Base-by-base conservation (phyloP, 1,140 invertebrate species). In the Atopsyche davidsoni region DNA sequence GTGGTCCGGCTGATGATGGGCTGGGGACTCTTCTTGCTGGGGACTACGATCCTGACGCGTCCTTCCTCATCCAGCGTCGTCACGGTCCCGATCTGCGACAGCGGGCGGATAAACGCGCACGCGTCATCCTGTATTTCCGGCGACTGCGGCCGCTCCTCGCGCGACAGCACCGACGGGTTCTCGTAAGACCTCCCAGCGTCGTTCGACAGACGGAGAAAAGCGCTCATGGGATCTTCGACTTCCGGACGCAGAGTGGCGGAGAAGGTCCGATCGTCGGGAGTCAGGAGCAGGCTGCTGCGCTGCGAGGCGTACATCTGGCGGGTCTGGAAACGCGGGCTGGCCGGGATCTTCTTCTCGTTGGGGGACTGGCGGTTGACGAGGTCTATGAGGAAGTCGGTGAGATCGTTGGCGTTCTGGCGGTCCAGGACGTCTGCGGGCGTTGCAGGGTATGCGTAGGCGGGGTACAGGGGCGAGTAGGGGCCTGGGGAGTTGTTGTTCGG, bases 1-100 rank as follows among this genome's bases (percentile, higher is more conserved):
- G 88, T 89, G 4, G 85, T 85, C 34, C 89, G 75, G 1, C 85
- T 87, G 23, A 49, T 49, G 39, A 90, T 89, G 11, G 83, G 76
- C 2, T 75, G 74, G 0, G 65, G 61, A n/a, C 65, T 54, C 45
- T 59, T 60, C 19, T 68, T 67, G 4, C 79, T 72, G 0, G 78
- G 76, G 2, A 78, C 76, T 11, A 79, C 75, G 2, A 80, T 67
- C 45, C 75, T 65, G 6, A 78, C 66, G 16, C 75, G 65, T 0
- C 79, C 79, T 24, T 79, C 76, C 2, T 69, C 59, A 32, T 77
- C 77, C 0, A 75, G 78, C 0, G 80, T 76, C 1, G 78, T 78
- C 17, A 81, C 58, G 22, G 79, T 79, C 4, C 73, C 75, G 9
- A 79, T 75, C 55, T 82, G 82, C 0, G 81, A 80, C 17, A 86